Base-by-base conservation (phyloP, 1,140 invertebrate genomes). In the Cyrtorhinus lividipennis region DNA sequence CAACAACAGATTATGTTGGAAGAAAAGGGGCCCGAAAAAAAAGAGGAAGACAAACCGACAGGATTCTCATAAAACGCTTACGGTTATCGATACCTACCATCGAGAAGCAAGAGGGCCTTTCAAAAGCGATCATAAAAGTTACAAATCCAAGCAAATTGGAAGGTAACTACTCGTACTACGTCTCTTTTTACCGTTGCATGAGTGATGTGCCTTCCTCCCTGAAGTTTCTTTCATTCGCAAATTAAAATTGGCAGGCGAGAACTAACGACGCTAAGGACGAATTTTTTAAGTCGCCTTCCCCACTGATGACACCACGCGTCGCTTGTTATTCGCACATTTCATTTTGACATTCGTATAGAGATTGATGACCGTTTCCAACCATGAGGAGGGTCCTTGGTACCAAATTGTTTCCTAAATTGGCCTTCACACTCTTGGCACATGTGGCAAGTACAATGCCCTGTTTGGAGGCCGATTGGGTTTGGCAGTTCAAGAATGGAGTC, bases 291-390 rank as follows among this genome's bases (percentile, higher is more conserved):
- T 13, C 8, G 48, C 48, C 48, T 22, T 13, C 48, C n/a, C 5
- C 30, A 38, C 5, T 38, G 30, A 38, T 38, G 30, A 38, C 30
- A 38, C 30, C 30, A 38, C 30, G 10, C 12, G 48, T 15, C 12
- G 48, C 48, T 53, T 53, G 12, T 53, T 22, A 22, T 53, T 53
- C 48, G 48, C 48, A 53, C 48, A 53, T 53, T 53, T 53, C 48
- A 53, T 12, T n/a, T 53, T 20, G 48, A 53, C 48, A 53, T 53
- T n/a, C 12, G 48, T 53, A 53, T 53, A 53, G 20, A 53, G 48
- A 53, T 53, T 53, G 48, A 53, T 53, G 48, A 53, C 48, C 48
- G 20, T 20, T 8, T 44, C 20, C 48, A 38, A 38, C 30, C 30
- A 38, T 38, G 15, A 38, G 30, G 5, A 38, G 48, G 20, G 20